Evolutionary conservation across 2,113 vertebrate genomes (phyloP).

Genomic region (Craseonycteris thonglongyai): DNA sequence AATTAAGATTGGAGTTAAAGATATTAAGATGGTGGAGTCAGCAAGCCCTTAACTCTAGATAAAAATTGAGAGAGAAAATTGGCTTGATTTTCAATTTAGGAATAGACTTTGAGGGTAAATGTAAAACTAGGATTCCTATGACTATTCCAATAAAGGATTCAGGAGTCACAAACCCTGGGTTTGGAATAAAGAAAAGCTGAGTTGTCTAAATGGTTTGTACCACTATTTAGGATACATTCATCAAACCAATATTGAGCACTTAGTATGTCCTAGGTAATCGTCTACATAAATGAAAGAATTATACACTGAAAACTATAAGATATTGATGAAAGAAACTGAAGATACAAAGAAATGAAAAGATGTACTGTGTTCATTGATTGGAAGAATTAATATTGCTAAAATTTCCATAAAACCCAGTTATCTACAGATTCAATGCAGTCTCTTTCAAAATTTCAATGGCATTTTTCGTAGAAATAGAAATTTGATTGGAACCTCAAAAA

Average conservation of each 20-base stretch:
- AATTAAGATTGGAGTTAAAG: not conserved
- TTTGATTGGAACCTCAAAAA: not conserved
- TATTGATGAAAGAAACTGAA: not conserved
- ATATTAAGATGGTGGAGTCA: not conserved
- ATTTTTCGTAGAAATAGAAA: not conserved
- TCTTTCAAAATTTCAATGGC: not conserved
- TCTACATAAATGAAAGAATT: not conserved
- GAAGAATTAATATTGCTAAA: not conserved
- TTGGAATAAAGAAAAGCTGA: not conserved
- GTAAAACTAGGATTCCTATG: not conserved
- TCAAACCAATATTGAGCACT: not conserved
- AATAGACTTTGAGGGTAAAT: not conserved
- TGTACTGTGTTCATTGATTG: not conserved
- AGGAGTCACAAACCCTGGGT: not conserved
- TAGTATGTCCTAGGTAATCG: not conserved
- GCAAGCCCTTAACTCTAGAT: not conserved
- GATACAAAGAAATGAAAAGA: not conserved
- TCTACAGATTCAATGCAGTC: not conserved
- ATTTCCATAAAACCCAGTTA: not conserved
- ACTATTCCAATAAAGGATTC: not conserved
- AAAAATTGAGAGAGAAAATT: not conserved
- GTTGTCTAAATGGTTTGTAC: not conserved
- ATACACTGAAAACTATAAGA: not conserved
- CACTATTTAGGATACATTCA: not conserved
- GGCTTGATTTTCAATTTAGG: not conserved